These are phyloP conservation scores for Polietes domitor DNA, from an alignment of 2,888 invertebrate genomes.

Conservation along the genomic window DNA sequence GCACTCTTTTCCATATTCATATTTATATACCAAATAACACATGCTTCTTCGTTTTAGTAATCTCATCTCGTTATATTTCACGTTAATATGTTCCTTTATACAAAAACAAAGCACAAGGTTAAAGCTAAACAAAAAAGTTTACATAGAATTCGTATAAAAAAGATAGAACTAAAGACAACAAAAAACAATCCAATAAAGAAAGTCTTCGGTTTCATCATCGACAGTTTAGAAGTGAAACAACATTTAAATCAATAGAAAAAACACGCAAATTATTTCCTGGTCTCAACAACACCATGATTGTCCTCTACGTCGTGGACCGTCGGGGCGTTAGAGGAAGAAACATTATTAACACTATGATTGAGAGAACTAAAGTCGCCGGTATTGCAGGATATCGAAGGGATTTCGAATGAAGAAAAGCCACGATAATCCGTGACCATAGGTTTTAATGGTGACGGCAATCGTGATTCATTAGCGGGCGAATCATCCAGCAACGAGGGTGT, in stretches of 20 bases:
- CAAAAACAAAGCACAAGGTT: not conserved
- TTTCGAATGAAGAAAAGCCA: constrained; percentile 84
- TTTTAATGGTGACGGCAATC: constrained; percentile 84
- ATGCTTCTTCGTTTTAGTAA: not conserved
- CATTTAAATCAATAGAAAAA: not conserved
- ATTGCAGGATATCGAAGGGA: constrained; percentile 85
- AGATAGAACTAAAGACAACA: not conserved
- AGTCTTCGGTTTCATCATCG: not conserved
- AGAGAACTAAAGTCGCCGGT: constrained; percentile 83
- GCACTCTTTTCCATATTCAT: too few species aligned
- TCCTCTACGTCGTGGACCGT: not conserved
- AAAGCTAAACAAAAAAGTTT: not conserved
- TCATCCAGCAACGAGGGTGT: constrained; percentile 78
- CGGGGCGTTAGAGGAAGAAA: not conserved
- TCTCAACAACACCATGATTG: not conserved
- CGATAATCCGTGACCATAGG: constrained; percentile 83
- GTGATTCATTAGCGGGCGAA: constrained; percentile 79
- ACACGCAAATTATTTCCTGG: not conserved
- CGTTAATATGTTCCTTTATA: not conserved
- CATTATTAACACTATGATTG: constrained; percentile 58
- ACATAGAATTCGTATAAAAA: constrained; percentile 12
- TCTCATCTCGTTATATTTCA: not conserved
- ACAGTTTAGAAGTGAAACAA: not conserved
- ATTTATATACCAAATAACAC: too few species aligned
- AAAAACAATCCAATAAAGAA: not conserved